These are phyloP conservation scores for Paelopatides confundens DNA, from an alignment of 53 echinoderm and acorn worm genomes.

Conservation along the genomic window DNA sequence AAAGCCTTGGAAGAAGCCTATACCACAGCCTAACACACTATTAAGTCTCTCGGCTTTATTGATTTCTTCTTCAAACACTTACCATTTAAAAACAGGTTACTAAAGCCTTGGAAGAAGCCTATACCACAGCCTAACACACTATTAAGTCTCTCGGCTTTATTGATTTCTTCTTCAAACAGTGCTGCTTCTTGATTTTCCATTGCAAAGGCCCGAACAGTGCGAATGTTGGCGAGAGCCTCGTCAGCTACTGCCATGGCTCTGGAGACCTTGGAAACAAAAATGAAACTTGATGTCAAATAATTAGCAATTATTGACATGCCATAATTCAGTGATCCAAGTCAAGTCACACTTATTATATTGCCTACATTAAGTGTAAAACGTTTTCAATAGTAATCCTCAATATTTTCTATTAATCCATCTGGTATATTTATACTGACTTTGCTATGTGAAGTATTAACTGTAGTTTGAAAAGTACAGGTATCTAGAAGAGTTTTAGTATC, in stretches of 20 bases:
- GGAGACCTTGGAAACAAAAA: conserved; percentile 39
- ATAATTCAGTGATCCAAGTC: too few species aligned
- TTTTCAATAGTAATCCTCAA: too few species aligned
- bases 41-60: conserved; percentile 80
- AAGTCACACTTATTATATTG: too few species aligned
- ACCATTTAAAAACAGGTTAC: conserved; percentile 94
- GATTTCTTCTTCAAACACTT: conserved; percentile 76
- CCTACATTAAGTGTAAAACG: too few species aligned
- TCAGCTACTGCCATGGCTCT: conserved; percentile 87
- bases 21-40: conserved; percentile 85
- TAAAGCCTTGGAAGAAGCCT: conserved; percentile 88
- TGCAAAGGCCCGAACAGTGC: conserved; percentile 94
- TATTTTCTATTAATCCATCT: too few species aligned
- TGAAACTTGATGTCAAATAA: too few species aligned
- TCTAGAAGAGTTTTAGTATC: too few species aligned
- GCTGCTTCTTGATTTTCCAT: conserved; percentile 94
- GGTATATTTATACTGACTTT: too few species aligned
- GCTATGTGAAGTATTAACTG: too few species aligned
- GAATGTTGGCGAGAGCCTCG: conserved; percentile 94
- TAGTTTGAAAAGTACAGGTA: too few species aligned
- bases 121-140: conserved; percentile 89
- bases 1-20: conserved; percentile 89
- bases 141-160: conserved; percentile 79
- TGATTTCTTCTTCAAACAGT: conserved; percentile 78
- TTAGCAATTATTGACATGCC: too few species aligned